Evolutionary conservation across 2,888 invertebrate species (phyloP).

Genomic region (Crossocerus cetratus): DNA sequence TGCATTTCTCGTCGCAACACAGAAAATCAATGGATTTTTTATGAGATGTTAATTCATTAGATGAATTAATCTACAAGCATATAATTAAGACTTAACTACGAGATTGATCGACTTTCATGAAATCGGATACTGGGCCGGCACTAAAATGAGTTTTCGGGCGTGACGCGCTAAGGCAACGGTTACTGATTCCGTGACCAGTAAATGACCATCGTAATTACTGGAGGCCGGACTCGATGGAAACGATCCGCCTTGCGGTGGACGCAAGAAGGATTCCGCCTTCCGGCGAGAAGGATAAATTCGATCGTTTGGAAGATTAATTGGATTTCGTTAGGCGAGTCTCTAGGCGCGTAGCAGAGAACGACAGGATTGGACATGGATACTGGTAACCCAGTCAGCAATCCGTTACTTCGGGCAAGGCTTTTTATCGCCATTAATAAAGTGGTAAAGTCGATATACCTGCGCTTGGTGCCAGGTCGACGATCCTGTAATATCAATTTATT

Average conservation of each 20-base stretch:
- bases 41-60: too few species aligned
- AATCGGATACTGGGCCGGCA: too few species aligned
- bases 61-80: background rate
- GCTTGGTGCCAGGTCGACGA: background rate
- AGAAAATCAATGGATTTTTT: too few species aligned
- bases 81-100: background rate
- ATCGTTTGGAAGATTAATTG: conserved; percentile 41
- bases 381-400: conserved; percentile 33
- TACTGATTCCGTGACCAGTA: conserved; percentile 17
- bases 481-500: background rate
- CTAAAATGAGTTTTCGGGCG: background rate
- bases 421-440: conserved; percentile 24
- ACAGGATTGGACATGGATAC: conserved; percentile 4
- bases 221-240: background rate
- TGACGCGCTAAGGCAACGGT: background rate
- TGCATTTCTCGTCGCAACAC: too few species aligned
- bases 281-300: conserved; percentile 18
- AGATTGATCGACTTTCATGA: background rate
- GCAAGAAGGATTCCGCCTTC: too few species aligned
- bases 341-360: conserved; percentile 1
- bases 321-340: conserved; percentile 24
- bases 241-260: conserved; percentile 4
- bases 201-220: conserved; percentile 23
- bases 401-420: conserved; percentile 36
- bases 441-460: background rate